Conservation (phyloP, 2,797 vertebrate genomes). For the Gymnothorax javanicus region DNA sequence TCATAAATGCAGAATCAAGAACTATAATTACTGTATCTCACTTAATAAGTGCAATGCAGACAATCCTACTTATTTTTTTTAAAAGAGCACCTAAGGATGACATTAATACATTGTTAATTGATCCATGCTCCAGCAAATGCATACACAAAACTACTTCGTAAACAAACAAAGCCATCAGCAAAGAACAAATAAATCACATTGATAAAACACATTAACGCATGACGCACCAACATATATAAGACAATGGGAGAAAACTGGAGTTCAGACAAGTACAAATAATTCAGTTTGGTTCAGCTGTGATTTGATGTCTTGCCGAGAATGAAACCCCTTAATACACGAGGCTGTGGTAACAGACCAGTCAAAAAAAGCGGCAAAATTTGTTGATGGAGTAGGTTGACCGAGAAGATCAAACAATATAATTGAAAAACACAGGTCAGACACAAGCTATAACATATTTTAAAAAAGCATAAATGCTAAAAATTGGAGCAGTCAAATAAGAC, state of each 20-base stretch:
- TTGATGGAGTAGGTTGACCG: neutral
- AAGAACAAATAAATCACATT: neutral
- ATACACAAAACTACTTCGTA: neutral
- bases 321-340: neutral
- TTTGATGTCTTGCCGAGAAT: neutral
- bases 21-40: neutral
- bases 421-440: neutral
- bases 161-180: neutral
- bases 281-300: neutral
- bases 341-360: neutral
- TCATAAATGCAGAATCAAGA: neutral
- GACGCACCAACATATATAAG: neutral
- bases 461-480: neutral
- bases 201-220: neutral
- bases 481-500: neutral
- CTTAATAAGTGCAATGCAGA: neutral
- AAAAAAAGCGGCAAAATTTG: neutral
- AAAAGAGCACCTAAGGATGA: neutral
- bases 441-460: neutral
- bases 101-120: neutral
- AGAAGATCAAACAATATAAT: neutral
- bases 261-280: neutral
- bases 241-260: neutral
- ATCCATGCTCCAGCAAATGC: neutral
- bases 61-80: neutral